Percentiles rank a stretch among this genome's conserved stretches.
phyloP scores from a whole-genome alignment of 2,113 vertebrate species.

The Hypocryptadius cinnamomeus region DNA sequence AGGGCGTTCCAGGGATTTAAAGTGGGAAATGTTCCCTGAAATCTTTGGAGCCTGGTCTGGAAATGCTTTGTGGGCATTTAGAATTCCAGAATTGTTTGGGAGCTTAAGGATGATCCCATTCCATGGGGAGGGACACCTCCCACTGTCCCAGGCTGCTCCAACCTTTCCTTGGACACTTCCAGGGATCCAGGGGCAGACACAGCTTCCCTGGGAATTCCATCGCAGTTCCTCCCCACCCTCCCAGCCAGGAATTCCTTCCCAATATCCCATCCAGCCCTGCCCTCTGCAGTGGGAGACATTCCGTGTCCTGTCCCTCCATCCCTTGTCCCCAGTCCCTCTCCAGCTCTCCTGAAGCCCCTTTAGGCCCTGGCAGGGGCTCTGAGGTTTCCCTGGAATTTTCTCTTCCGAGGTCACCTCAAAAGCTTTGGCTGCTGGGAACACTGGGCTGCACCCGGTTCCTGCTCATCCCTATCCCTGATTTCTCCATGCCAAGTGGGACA shows the following conservation, averaged over 20 bases:
- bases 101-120: no score
- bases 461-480: neutral
- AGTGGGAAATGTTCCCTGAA: neutral
- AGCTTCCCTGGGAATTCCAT: neutral
- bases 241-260: neutral
- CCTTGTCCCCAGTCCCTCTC: neutral
- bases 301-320: neutral
- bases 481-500: neutral
- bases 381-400: neutral
- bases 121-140: neutral
- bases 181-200: neutral
- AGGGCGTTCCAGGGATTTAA: accelerated
- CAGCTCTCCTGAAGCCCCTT: neutral
- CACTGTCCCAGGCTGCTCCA: accelerated
- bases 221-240: neutral
- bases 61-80: neutral
- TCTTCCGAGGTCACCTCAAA: neutral
- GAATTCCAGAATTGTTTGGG: neutral
- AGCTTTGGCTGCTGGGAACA: neutral
- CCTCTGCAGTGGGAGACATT: neutral
- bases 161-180: neutral
- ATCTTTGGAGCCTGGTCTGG: neutral
- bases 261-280: neutral
- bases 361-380: accelerated
- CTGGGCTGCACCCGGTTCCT: neutral